These are phyloP conservation scores for Venusia cambrica DNA, from an alignment of 2,888 invertebrate species.

Conservation along the genomic window DNA sequence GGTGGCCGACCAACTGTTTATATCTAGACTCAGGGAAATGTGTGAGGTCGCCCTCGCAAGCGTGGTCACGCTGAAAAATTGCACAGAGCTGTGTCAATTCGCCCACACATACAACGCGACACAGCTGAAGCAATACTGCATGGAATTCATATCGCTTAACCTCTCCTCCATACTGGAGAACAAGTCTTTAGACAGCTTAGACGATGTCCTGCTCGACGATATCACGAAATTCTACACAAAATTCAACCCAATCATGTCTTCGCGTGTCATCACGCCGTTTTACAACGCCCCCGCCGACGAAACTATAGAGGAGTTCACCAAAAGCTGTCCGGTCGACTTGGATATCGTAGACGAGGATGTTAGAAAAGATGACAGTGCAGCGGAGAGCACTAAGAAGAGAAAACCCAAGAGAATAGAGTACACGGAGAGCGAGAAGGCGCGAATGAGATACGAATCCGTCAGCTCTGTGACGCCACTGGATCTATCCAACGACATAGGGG, in stretches of 20 bases:
- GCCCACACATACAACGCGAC: slow-evolving; percentile 88
- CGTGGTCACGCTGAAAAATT: slow-evolving; percentile 87
- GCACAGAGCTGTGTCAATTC: slow-evolving; percentile 87
- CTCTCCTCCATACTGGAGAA: slow-evolving; percentile 86
- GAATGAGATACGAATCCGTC: slow-evolving; percentile 63
- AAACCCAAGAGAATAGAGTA: slow-evolving; percentile 67
- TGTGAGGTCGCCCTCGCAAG: slow-evolving; percentile 85
- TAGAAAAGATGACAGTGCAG: slow-evolving; percentile 63
- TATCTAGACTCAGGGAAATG: slow-evolving; percentile 85
- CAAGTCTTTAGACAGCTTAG: slow-evolving; percentile 83
- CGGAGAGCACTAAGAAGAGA: slow-evolving; percentile 60
- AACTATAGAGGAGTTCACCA: slow-evolving; percentile 61
- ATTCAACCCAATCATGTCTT: slow-evolving; percentile 81
- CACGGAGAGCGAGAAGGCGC: slow-evolving; percentile 68
- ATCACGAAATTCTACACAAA: slow-evolving; percentile 85
- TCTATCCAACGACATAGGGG: slow-evolving; percentile 59
- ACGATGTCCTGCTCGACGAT: slow-evolving; percentile 82
- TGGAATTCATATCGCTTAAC: slow-evolving; percentile 90
- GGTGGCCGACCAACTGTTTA: slow-evolving; percentile 90
- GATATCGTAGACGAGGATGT: slow-evolving; percentile 74
- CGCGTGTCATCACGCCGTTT: slow-evolving; percentile 85
- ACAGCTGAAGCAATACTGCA: slow-evolving; percentile 85
- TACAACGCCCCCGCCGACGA: slow-evolving; percentile 83
- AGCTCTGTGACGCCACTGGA: slow-evolving; percentile 69
- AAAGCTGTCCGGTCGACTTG: slow-evolving; percentile 65